Evolutionary conservation across 2,888 invertebrate genomes (phyloP).

Genomic region (Ennomos fuscantarius): DNA sequence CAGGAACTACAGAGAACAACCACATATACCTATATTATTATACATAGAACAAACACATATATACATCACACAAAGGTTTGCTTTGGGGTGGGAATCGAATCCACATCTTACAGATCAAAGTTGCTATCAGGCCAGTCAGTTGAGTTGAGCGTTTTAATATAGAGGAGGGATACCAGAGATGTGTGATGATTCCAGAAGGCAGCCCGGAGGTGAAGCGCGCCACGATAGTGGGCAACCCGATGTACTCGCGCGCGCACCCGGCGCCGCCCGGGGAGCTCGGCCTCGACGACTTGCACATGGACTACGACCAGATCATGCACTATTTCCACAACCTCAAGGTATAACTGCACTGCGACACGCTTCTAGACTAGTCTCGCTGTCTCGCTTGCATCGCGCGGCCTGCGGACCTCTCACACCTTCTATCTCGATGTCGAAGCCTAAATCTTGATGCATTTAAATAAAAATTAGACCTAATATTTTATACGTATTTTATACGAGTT

Average conservation of each 20-base stretch:
- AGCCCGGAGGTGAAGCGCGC: conserved; percentile 91
- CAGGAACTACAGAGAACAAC: no score
- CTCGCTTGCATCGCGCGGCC: conserved; percentile 68
- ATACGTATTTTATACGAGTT: conserved; percentile 77
- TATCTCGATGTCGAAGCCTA: conserved; percentile 76
- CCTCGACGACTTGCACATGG: conserved; percentile 95
- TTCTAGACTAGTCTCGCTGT: conserved; percentile 68
- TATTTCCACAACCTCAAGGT: conserved; percentile 99
- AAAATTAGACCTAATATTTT: conserved; percentile 76
- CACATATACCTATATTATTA: no score
- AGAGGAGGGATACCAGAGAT: no score
- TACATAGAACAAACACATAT: no score
- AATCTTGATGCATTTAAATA: conserved; percentile 76
- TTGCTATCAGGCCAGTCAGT: no score
- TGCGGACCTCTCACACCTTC: conserved; percentile 49
- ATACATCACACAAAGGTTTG: no score
- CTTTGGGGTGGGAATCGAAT: no score
- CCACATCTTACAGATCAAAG: no score
- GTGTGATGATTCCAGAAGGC: conserved; percentile 53
- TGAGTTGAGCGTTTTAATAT: no score
- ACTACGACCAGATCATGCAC: conserved; percentile 99
- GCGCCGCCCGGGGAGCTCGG: conserved; percentile 83
- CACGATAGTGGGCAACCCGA: conserved; percentile 95
- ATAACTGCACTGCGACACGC: conserved; percentile 70
- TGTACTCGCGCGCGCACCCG: conserved; percentile 88